Conservation (phyloP, 2,888 invertebrate species). For the Rhamphomyia laevipes region DNA sequence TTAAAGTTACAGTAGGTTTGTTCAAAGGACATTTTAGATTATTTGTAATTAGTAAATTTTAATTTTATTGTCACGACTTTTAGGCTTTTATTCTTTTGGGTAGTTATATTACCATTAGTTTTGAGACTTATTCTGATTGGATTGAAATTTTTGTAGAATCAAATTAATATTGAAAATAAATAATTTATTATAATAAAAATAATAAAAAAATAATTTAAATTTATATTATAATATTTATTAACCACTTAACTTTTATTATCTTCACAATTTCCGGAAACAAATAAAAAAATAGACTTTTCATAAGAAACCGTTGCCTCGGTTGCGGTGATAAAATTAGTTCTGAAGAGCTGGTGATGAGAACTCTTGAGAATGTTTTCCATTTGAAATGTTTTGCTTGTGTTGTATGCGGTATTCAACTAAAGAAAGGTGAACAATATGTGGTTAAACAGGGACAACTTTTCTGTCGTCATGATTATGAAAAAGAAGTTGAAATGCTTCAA, state of each 20-base stretch:
- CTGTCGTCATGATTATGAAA: constrained; percentile 69
- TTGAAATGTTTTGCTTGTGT: constrained; percentile 68
- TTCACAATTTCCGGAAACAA: background rate
- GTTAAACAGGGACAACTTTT: constrained; percentile 66
- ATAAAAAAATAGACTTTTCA: constrained; percentile 46
- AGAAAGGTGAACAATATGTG: constrained; percentile 73
- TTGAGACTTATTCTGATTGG: too few relatives aligned
- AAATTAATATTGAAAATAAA: too few relatives aligned
- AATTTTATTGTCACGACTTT: too few relatives aligned
- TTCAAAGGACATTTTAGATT: background rate
- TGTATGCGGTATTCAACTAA: constrained; percentile 60
- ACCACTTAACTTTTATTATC: background rate
- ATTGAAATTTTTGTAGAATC: too few relatives aligned
- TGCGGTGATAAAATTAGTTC: constrained; percentile 59
- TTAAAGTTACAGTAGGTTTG: too few relatives aligned
- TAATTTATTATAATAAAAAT: too few relatives aligned
- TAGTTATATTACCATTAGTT: too few relatives aligned
- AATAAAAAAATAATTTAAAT: too few relatives aligned
- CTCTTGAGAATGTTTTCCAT: constrained; percentile 63
- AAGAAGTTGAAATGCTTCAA: constrained; percentile 62
- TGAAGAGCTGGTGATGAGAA: constrained; percentile 70
- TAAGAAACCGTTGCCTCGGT: constrained; percentile 58
- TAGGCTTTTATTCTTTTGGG: too few relatives aligned
- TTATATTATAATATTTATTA: too few relatives aligned
- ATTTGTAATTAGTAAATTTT: background rate